Conservation (phyloP, 2,113 vertebrate genomes). For the Erpornis zantholeuca region DNA sequence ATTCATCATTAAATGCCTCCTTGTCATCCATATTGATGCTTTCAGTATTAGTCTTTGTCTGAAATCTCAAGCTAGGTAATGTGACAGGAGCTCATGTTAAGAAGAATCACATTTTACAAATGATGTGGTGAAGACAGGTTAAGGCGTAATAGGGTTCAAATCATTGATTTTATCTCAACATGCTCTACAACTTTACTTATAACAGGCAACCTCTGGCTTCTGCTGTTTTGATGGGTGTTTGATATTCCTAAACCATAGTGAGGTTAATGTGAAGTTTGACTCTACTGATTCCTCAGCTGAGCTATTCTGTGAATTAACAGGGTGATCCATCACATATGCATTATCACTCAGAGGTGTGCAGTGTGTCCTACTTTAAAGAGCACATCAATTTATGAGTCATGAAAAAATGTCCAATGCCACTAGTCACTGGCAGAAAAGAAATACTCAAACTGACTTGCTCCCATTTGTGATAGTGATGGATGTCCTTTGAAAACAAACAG, state of each 20-base stretch:
- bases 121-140: not conserved
- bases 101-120: not conserved
- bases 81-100: not conserved
- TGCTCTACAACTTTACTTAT: not conserved
- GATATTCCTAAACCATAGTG: not conserved
- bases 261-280: conserved; percentile 53
- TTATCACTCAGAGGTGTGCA: conserved; percentile 1
- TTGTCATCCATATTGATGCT: not conserved
- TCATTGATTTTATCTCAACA: not conserved
- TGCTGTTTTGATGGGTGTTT: not conserved
- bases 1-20: not conserved
- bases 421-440: not conserved
- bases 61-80: not conserved
- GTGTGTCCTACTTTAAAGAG: conserved; percentile 9
- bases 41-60: not conserved
- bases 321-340: conserved; percentile 1
- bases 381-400: not conserved
- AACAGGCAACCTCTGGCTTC: not conserved
- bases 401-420: not conserved
- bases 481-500: not conserved
- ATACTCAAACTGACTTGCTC: not conserved
- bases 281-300: not conserved
- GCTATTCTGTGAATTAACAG: conserved; percentile 17
- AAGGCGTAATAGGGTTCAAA: not conserved
- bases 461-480: not conserved